A percentile compares a stretch with the other conserved stretches of the same genome.
Conservation (phyloP, 2,797 vertebrate species). For the Sarcoramphus papa region DNA sequence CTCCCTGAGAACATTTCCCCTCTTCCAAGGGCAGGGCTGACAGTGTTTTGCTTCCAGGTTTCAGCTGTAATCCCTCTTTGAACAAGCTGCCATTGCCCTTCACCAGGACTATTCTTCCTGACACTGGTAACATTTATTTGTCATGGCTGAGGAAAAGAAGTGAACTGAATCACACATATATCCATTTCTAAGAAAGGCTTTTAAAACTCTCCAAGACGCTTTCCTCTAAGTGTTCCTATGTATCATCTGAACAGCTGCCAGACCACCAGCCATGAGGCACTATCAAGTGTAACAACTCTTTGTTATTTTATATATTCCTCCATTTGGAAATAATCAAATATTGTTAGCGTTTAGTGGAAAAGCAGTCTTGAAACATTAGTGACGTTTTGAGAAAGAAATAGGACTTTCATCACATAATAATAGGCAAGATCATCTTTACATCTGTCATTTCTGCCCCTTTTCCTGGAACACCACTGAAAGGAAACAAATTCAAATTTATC, state of each 20-base stretch:
- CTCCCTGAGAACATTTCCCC: background rate
- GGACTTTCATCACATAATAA: background rate
- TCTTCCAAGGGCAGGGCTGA: background rate
- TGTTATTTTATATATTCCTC: background rate
- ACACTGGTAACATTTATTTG: slow-evolving; percentile 5
- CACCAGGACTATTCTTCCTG: background rate
- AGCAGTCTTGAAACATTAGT: background rate
- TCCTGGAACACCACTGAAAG: background rate
- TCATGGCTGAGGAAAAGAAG: slow-evolving; percentile 3
- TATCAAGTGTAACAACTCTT: background rate
- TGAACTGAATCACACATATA: background rate
- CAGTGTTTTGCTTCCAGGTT: background rate
- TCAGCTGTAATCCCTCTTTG: background rate
- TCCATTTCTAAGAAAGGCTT: slow-evolving; percentile 45
- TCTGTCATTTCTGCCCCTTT: background rate
- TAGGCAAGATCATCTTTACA: background rate
- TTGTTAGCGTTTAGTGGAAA: background rate
- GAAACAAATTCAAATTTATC: background rate
- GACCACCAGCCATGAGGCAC: slow-evolving; percentile 49
- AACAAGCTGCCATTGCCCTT: background rate
- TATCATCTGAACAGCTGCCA: slow-evolving; percentile 40
- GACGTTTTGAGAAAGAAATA: background rate
- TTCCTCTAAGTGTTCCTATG: background rate
- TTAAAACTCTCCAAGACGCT: slow-evolving; percentile 28
- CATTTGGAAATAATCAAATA: slow-evolving; percentile 39